Evolutionary conservation across 1,140 invertebrate genomes (phyloP).

Genomic region (Trichogramma pretiosum): DNA sequence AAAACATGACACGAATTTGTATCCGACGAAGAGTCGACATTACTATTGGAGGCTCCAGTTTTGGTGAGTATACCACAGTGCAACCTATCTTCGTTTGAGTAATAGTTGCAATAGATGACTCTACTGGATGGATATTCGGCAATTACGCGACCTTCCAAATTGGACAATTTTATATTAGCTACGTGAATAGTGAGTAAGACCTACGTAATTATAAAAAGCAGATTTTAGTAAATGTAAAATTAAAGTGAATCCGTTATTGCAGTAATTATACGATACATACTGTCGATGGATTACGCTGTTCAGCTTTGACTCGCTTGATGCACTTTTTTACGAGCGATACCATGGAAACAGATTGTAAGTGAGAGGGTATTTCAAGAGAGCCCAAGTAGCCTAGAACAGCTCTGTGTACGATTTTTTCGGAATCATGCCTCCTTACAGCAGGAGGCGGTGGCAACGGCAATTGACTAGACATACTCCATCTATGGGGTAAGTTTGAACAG

Average conservation of each 20-base stretch:
- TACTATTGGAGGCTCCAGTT: conserved; percentile 29
- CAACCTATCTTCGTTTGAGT: conserved; percentile 79
- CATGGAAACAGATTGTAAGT: conserved; percentile 66
- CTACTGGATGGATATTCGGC: conserved; percentile 79
- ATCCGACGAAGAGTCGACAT: conserved; percentile 40
- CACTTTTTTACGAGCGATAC: conserved; percentile 65
- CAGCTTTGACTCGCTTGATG: conserved; percentile 78
- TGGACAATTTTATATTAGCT: conserved; percentile 68
- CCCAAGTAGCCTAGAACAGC: conserved; percentile 89
- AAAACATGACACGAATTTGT: conserved; percentile 95
- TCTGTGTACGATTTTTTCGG: conserved; percentile 62
- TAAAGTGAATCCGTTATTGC: background rate
- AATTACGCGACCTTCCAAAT: conserved; percentile 56
- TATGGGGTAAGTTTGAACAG: conserved; percentile 25
- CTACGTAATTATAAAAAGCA: conserved; percentile 3
- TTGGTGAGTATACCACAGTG: conserved; percentile 89
- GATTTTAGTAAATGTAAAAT: background rate
- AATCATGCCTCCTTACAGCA: conserved; percentile 37
- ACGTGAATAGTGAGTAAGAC: conserved; percentile 75
- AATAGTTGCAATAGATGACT: conserved; percentile 81
- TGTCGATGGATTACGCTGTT: conserved; percentile 78
- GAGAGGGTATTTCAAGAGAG: conserved; percentile 89
- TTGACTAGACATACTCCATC: conserved; percentile 38
- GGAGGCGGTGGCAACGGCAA: conserved; percentile 42
- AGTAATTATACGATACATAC: conserved; percentile 27